Conservation (phyloP, 2,888 invertebrate genomes). For the Ichneumon xanthorius region DNA sequence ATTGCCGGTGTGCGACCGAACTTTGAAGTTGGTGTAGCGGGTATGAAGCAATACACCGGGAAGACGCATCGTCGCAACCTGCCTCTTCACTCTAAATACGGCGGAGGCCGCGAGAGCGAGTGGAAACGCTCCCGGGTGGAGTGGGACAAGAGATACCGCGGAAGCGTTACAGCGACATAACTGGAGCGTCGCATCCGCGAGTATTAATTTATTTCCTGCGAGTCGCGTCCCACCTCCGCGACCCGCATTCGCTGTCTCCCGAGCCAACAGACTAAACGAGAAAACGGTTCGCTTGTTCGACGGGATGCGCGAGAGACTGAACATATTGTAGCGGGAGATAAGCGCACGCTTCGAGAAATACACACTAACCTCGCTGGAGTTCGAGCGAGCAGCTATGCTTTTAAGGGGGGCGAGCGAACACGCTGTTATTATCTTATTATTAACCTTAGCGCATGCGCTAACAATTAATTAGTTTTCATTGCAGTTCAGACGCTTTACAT, state of each 20-base stretch:
- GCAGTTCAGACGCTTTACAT: neutral
- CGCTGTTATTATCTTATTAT: conserved; percentile 2
- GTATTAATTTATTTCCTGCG: conserved; percentile 75
- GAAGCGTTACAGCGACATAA: conserved; percentile 73
- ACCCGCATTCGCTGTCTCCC: conserved; percentile 19
- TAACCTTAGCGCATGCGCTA: neutral
- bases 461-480: neutral
- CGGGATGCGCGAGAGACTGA: conserved; percentile 35
- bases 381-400: neutral
- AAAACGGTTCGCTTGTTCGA: conserved; percentile 33
- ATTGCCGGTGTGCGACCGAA: conserved; percentile 14
- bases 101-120: neutral
- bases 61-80: conserved; percentile 18
- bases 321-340: conserved; percentile 34
- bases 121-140: conserved; percentile 20
- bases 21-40: conserved; percentile 25
- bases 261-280: conserved; percentile 23
- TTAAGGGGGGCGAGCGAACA: neutral
- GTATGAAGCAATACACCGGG: neutral
- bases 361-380: conserved; percentile 2
- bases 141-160: conserved; percentile 51
- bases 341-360: conserved; percentile 31
- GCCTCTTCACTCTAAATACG: conserved; percentile 37
- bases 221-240: conserved; percentile 20
- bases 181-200: conserved; percentile 74